Evolutionary conservation across 1,140 invertebrate species (phyloP), one percentile per base, ranked within the genome.

Genomic region (Lanistes nyassanus): DNA sequence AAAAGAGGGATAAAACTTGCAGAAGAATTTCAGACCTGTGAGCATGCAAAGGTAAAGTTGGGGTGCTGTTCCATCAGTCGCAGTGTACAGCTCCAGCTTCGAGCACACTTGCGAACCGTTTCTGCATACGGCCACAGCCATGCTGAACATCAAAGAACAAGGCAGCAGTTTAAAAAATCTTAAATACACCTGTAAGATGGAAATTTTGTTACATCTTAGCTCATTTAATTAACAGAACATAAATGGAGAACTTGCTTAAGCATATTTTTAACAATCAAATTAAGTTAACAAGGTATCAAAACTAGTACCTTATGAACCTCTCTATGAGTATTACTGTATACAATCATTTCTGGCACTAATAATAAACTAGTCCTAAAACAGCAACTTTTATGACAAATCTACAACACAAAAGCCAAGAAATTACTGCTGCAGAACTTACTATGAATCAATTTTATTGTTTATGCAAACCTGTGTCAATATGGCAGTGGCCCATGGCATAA

Each of bases 81-180:
- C 65, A 92, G 72, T 34, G 89, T 89, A 42, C 89, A 87, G 13
- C 89, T 87, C 87, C 90, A 92, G 72, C 89, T 91, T 11, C 91
- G 79, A 2, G 90, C 91, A 87, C 91, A 91, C 78, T 92, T 92
- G 56, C 91, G 81, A 56, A 90, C 91, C 5, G 91, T 92, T 82
- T 92, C 91, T 73, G 87, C 90, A 85, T 91, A 92, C 0, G 91
- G 89, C 91, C 91, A 92, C 37, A 92, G 80, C 91, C 91, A 92
- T 2, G 91, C 91, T 88, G 62, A 5, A 67, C 26, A 72, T 42
- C 19, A 34, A 26, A 16, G 74, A 70, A 23, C 19, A 72, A 26
- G 9, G 73, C 39, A 19, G 60, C 26, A 76, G 31, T 60, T 23
- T 47, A 78, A 64, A 62, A 70, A 67, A 55, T 37, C 34, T 37